Evolutionary conservation across 2,113 vertebrate species (phyloP).

Genomic region (Elanoides forficatus): DNA sequence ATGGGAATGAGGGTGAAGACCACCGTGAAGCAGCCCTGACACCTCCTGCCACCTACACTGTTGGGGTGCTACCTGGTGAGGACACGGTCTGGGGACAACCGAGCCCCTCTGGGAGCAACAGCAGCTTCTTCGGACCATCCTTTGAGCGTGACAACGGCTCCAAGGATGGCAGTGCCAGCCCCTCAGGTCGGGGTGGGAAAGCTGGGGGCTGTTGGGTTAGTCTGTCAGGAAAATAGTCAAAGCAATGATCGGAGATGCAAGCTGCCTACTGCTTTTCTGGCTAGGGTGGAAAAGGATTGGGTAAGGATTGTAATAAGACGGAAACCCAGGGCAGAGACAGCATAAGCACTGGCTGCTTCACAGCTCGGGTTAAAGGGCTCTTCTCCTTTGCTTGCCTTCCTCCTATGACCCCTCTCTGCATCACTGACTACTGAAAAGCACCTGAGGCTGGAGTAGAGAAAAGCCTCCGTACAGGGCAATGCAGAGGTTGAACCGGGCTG

Average conservation of each 20-base stretch:
- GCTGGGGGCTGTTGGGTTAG: neutral
- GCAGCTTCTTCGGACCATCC: neutral
- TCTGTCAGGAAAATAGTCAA: neutral
- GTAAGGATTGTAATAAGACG: neutral
- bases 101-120: neutral
- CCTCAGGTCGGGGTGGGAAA: neutral
- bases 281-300: neutral
- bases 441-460: neutral
- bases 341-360: neutral
- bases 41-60: neutral
- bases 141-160: neutral
- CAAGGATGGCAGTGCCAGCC: neutral
- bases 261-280: neutral
- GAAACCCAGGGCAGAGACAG: neutral
- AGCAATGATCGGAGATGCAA: neutral
- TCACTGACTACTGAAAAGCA: neutral
- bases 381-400: neutral
- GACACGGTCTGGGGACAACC: neutral
- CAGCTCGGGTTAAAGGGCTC: neutral
- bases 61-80: neutral
- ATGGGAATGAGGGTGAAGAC: neutral
- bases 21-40: neutral
- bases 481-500: neutral
- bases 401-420: neutral
- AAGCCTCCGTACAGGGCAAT: neutral